Evolutionary conservation across 2,113 vertebrate genomes (phyloP), one percentile per base, ranked within the genome.

Genomic region (Myotis davidii): DNA sequence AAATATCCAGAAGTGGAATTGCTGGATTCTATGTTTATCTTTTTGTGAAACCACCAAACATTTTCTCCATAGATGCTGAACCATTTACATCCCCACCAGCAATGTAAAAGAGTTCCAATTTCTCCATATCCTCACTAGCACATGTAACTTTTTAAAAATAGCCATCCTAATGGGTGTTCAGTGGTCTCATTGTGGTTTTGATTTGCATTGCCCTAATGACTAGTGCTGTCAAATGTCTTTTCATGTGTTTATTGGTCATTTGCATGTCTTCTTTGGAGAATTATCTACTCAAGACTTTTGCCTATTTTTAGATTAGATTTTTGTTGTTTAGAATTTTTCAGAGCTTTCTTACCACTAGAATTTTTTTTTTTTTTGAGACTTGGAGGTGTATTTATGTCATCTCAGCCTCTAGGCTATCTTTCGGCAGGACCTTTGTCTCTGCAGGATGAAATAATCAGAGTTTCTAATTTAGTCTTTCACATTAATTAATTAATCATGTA

Each of bases 261-360:
- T 85, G 9, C 23, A 69, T 78, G 56, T 82, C 61, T 90, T 82
- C 61, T 86, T 81, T 90, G 76, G 67, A 86, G 39, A 81, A 86
- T 76, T 85, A 61, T 88, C 37, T 85, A 65, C 45, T 73, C 64
- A 93, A 73, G 20, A 77, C 61, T 25, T 72, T 52, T 34, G 11
- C 29, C 42, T n/a, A 76, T 78, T 93, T 85, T 64, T 39, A 42
- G 72, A 82, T 39, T 37, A 21, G 17, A 85, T 67, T 92, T 77
- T 83, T 88, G 6, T 65, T 93, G 14, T 42, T 48, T 93, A 29
- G 39, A 85, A 54, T 10, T 67, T 48, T 88, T 64, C 82, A 93
- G 94, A 94, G 65, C 27, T 88, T 91, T 91, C 83, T 85, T 88
- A 79, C 4, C 29, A 91, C 72, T 76, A 59, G 21, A 96, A 59